These are phyloP conservation scores for Timema cristinae DNA, from an alignment of 2,888 invertebrate genomes.

Conservation along the genomic window DNA sequence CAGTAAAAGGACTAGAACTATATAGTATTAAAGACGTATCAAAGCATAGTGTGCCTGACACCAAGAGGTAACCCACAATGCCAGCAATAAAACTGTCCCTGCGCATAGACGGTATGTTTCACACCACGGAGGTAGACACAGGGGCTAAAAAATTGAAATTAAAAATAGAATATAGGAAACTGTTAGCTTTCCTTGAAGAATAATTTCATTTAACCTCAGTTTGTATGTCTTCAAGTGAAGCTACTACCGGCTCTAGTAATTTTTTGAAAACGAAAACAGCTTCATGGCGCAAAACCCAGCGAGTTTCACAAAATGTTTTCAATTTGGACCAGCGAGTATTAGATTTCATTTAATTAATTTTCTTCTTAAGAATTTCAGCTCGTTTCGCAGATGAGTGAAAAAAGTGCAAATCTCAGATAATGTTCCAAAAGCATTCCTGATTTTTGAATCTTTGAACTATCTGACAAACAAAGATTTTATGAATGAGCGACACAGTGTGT, in stretches of 20 bases:
- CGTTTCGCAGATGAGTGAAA: slow-evolving; percentile 15
- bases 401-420: no score
- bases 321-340: neutral
- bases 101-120: no score
- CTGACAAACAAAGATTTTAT: slow-evolving; percentile 13
- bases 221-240: slow-evolving; percentile 15
- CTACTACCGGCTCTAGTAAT: slow-evolving; percentile 5
- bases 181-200: slow-evolving; percentile 14
- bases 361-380: neutral
- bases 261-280: slow-evolving; percentile 8
- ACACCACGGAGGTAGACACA: neutral
- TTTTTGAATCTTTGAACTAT: slow-evolving; percentile 15
- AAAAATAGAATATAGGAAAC: slow-evolving; percentile 9
- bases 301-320: slow-evolving; percentile 16
- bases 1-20: no score
- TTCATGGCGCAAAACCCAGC: slow-evolving; percentile 16
- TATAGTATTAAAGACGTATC: no score
- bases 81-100: no score
- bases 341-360: neutral
- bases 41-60: no score
- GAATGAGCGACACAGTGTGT: slow-evolving; percentile 17
- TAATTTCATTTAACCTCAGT: neutral
- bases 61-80: no score
- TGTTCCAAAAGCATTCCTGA: slow-evolving; percentile 14
- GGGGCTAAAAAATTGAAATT: slow-evolving; percentile 12